phyloP scores from a whole-genome alignment of 2,888 invertebrate genomes.

The Sialis lutaria region DNA sequence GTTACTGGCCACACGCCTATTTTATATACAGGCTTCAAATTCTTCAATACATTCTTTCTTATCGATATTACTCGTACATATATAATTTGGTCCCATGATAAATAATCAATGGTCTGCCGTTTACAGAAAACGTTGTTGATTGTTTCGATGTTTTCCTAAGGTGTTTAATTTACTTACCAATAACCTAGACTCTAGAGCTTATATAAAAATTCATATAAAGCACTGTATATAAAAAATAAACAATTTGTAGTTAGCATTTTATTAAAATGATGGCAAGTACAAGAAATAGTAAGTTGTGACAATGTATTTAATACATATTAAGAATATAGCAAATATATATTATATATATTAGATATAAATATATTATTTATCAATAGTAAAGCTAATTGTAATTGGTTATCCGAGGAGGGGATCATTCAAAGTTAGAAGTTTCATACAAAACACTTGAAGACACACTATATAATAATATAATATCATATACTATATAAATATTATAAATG shows the following conservation, averaged over 20 bases:
- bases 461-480: not conserved
- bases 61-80: too few species aligned
- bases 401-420: not conserved
- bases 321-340: not conserved
- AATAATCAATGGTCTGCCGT: too few species aligned
- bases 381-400: slow-evolving; percentile 1
- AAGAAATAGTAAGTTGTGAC: slow-evolving; percentile 3
- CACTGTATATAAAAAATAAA: not conserved
- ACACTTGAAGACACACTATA: not conserved
- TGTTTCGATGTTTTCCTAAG: too few species aligned
- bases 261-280: slow-evolving; percentile 6
- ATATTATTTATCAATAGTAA: not conserved
- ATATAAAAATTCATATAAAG: not conserved
- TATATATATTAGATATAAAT: not conserved
- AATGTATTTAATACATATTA: slow-evolving; percentile 1
- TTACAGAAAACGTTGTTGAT: too few species aligned
- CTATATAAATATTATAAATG: too few species aligned
- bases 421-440: not conserved
- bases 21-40: too few species aligned
- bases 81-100: too few species aligned
- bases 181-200: too few species aligned
- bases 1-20: too few species aligned
- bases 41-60: too few species aligned
- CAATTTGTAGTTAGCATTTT: slow-evolving; percentile 3
- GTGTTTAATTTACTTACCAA: too few species aligned